A percentile compares a stretch with the other conserved stretches of the same genome.
These are phyloP conservation scores for Notechis scutatus DNA, from an alignment of 2,113 vertebrate genomes.

Conservation along the genomic window DNA sequence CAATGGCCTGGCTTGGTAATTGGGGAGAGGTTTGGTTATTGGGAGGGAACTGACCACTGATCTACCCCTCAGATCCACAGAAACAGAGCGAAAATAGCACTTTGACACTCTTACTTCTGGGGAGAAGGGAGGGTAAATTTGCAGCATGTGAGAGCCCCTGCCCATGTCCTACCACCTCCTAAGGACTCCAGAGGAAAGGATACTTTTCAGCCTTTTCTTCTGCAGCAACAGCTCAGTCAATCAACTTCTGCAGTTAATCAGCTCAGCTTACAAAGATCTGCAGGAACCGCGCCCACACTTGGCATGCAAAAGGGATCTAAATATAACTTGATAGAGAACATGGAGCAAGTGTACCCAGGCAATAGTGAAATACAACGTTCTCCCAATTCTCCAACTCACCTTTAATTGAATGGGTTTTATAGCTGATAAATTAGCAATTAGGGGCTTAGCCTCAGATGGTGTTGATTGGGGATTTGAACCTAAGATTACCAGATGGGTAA, in stretches of 20 bases:
- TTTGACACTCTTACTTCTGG: neutral
- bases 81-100: neutral
- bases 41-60: neutral
- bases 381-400: neutral
- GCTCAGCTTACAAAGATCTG: neutral
- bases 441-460: neutral
- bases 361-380: neutral
- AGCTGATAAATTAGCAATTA: neutral
- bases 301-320: neutral
- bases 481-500: neutral
- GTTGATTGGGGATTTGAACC: too few relatives aligned
- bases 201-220: neutral
- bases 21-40: neutral
- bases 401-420: neutral
- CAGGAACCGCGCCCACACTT: neutral
- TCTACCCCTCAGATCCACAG: neutral
- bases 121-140: neutral
- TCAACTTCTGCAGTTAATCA: neutral
- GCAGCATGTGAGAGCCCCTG: neutral
- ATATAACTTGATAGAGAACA: neutral
- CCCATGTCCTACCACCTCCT: neutral
- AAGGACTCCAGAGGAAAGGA: neutral
- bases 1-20: neutral
- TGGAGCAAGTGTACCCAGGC: neutral
- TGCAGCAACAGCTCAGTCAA: neutral